Base-by-base conservation (phyloP, 2,797 vertebrate species). In the Sebastolobus alascanus region DNA sequence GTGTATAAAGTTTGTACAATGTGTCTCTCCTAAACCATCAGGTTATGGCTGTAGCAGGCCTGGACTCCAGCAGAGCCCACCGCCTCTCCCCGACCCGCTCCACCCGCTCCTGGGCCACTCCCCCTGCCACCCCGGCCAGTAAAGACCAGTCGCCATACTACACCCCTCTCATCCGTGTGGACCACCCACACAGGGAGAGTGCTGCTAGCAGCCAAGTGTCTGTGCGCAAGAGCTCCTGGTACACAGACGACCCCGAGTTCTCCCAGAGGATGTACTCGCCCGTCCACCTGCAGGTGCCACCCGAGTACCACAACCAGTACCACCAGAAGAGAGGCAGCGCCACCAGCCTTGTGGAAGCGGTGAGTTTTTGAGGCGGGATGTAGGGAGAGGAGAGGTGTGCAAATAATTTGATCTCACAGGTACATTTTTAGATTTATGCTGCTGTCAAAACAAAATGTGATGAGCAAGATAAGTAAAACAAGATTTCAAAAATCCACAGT, bases 21-120 rank as follows among this genome's bases (percentile, higher is more conserved):
- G 14, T 22, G 18, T 74, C 9, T 77, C 50, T 68, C 50, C 14
- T 79, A 18, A 20, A 50, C 54, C 14, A 2, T 60, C 86, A 99
- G 99, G 97, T 99, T 84, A 99, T 99, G 98, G 99, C 99, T 18
- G 98, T 99, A 69, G 98, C 99, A 82, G 99, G 99, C 79, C 94
- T 99, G 77, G 98, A 99, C 94, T 98, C 98, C 80, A 99, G 97
- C 94, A 97, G 97, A 95, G 97, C 97, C 87, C 98, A 98, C 78
- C 97, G 96, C 86, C 97, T 98, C 91, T 99, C 99, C 4, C 98
- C 99, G 0, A 97, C 97, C 80, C 97, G 97, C 82, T 99, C 99
- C 1, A 98, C 97, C 0, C 96, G 97, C 80, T 99, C 99, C 2
- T 99, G 99, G 99, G 98, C 97, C 80, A 99, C 98, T 2, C 98